Evolutionary conservation across 2,113 vertebrate species (phyloP), one percentile per base, ranked within the genome.

Genomic region (Cranoglanis bouderius): DNA sequence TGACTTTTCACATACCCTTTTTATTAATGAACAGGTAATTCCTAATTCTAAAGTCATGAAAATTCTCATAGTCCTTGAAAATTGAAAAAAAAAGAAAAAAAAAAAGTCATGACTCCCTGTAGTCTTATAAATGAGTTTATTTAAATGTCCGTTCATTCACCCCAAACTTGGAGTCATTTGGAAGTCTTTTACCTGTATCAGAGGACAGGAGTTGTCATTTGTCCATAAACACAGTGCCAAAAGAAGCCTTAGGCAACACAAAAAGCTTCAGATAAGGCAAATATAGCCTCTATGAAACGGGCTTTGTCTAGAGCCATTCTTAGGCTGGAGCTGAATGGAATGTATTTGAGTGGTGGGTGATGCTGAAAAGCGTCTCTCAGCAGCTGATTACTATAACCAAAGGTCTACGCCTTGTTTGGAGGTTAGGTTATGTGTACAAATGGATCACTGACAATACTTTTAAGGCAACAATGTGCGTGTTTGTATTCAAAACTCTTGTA

Each of bases 131-230:
- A 74, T 0, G 16, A 43, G 21, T 40, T 70, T 51, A 38, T 84
- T 84, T 57, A 78, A 85, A 87, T 88, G 90, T 40, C 90, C 63
- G 16, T 85, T 88, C 19, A 57, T 59, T 91, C 75, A 89, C 84
- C 90, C 77, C 77, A 67, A 85, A 32, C 82, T 65, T 82, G 63
- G 82, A 87, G 85, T 87, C 88, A 75, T 61, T 85, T 77, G 38
- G 67, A 81, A 35, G 82, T 74, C 63, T 75, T 51, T 57, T 88
- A 86, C 61, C 88, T 91, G 75, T 43, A 88, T 46, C n/a, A 77
- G 63, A 89, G 16, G 74, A 89, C 82, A 89, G 77, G 86, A 57
- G 59, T 85, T 89, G 88, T 91, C 90, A 91, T 85, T 88, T 89
- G 86, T 89, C 75, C 59, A 85, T 89, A 91, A 87, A 91, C 90